phyloP scores from a whole-genome alignment of 2,113 vertebrate genomes.

The Oncorhynchus nerka region DNA sequence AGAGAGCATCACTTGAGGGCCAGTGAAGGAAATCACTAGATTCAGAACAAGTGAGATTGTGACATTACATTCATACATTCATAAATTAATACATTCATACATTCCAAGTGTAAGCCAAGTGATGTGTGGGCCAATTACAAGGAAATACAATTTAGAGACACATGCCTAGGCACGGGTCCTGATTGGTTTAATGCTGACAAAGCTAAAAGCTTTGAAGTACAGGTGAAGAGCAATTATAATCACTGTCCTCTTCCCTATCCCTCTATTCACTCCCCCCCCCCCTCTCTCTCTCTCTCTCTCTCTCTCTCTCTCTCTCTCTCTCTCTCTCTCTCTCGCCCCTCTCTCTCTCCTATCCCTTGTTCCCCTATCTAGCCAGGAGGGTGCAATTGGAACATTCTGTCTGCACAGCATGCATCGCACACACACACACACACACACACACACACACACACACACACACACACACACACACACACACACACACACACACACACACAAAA shows the following conservation, averaged over 20 bases:
- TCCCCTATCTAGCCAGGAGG: background rate
- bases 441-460: too few relatives aligned
- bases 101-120: constrained; percentile 46
- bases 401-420: background rate
- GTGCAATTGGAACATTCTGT: background rate
- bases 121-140: constrained; percentile 31
- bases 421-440: too few relatives aligned
- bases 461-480: background rate
- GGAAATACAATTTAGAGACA: constrained; percentile 45
- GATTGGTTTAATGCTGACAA: constrained; percentile 66
- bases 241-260: constrained; percentile 41
- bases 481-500: background rate
- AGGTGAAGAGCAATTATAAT: constrained; percentile 74
- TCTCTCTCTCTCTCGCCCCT: background rate
- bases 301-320: background rate
- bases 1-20: too few relatives aligned
- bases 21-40: too few relatives aligned
- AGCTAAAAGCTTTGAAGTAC: constrained; percentile 72
- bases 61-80: too few relatives aligned
- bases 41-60: too few relatives aligned
- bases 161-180: constrained; percentile 38
- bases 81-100: background rate
- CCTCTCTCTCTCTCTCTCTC: background rate
- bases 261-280: background rate
- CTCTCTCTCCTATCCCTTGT: background rate